Conservation (phyloP, 2,888 invertebrate genomes). For the Boloria selene region DNA sequence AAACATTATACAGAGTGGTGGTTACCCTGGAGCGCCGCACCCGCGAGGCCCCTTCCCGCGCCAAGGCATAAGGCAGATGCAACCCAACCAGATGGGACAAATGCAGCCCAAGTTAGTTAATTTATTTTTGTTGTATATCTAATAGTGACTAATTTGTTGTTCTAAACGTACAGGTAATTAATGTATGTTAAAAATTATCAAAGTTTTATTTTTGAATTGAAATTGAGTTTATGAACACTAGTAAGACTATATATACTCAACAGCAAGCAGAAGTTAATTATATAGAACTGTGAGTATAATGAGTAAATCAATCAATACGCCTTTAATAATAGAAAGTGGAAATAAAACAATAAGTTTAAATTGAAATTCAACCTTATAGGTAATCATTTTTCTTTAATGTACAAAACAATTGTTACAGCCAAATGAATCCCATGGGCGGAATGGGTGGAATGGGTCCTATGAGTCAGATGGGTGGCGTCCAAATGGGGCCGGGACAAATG, state of each 20-base stretch:
- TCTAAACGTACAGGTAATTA: no score
- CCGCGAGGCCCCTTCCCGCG: conserved; percentile 68
- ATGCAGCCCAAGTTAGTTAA: conserved; percentile 70
- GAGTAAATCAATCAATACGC: no score
- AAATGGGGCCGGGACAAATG: conserved; percentile 65
- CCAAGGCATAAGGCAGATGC: conserved; percentile 73
- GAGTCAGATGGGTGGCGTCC: conserved; percentile 59
- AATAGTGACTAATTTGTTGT: no score
- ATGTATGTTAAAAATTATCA: no score
- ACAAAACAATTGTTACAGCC: conserved; percentile 50
- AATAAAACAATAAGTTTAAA: no score
- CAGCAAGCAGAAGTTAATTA: no score
- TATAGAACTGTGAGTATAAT: no score
- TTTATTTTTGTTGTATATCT: neutral
- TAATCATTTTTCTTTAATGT: neutral
- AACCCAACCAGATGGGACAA: conserved; percentile 74
- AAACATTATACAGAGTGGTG: conserved; percentile 49
- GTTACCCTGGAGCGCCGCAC: conserved; percentile 70
- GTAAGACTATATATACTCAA: no score
- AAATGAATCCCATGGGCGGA: conserved; percentile 75
- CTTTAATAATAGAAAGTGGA: no score
- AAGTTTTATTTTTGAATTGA: no score
- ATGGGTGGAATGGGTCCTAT: conserved; percentile 77
- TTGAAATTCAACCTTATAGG: neutral
- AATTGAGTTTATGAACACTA: no score